Percentiles rank a stretch among this genome's conserved stretches.
Conservation (phyloP, 2,797 vertebrate species). For the Morelia viridis region DNA sequence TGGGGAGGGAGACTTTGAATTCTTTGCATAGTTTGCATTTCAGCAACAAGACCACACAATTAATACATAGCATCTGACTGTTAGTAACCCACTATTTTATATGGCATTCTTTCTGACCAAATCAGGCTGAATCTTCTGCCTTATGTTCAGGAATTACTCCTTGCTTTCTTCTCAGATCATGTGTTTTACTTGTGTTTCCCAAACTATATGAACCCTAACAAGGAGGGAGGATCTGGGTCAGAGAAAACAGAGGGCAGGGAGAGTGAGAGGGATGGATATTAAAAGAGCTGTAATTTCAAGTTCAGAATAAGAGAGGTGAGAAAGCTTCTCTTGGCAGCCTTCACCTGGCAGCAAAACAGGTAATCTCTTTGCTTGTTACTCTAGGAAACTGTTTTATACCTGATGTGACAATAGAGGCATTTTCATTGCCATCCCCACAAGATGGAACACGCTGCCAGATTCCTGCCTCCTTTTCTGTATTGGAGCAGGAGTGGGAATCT, state of each 20-base stretch:
- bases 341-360: neutral
- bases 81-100: neutral
- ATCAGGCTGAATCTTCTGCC: conserved; percentile 6
- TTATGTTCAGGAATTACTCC: neutral
- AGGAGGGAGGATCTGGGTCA: neutral
- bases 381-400: neutral
- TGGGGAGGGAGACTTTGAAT: neutral
- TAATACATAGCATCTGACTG: conserved; percentile 9
- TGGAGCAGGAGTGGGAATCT: neutral
- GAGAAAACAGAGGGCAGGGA: neutral
- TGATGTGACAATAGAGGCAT: neutral
- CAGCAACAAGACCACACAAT: neutral
- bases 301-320: neutral
- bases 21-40: neutral
- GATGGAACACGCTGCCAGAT: neutral
- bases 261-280: neutral
- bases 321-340: neutral
- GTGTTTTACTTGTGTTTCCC: neutral
- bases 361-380: neutral
- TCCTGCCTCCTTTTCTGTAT: neutral
- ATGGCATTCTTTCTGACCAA: neutral
- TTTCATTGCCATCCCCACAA: neutral
- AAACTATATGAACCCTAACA: neutral
- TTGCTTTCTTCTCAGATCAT: neutral
- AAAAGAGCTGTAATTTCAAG: neutral